Evolutionary conservation across 2,797 vertebrate species (phyloP), one percentile per base, ranked within the genome.

Genomic region (Acipenser transmontanus): DNA sequence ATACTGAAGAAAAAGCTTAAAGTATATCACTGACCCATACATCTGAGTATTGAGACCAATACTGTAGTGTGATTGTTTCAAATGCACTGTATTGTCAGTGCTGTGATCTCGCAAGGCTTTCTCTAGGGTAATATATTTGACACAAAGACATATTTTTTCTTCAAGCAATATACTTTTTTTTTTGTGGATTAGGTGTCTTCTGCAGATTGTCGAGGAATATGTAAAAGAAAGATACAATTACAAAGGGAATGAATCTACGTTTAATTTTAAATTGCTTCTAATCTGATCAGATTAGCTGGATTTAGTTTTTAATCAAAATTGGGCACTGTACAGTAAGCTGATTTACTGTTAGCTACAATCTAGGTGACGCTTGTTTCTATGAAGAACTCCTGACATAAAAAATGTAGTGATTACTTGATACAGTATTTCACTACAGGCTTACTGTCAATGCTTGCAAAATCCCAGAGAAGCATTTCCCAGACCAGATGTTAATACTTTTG

Each of bases 301-400:
- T 57, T 57, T 13, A n/a, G 12, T 7, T 12, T 13, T 57, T 57
- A 57, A 57, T 57, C 54, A 57, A 57, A 13, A 57, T n/a, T n/a
- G 54, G 54, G 50, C 8, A 13, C 54, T 57, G 7, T 57, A 57
- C 12, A 4, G 11, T 57, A 13, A 57, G 1, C 14, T 57, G 54
- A n/a, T n/a, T 57, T 7, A n/a, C 12, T 49, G 6, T 34, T 11
- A 12, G n/a, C 13, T 63, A 49, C 9, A 63, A 63, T 50, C 49
- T 63, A 50, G 7, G 11, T 9, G 51, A 17, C 56, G 14, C 20
- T 56, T 65, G 8, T 65, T 65, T 50, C 63, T 48, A n/a, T 54
- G 50, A 13, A 56, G 10, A 47, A 65, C 54, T 56, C 20, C 9
- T 12, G 52, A 54, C 50, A 65, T 65, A 12, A 54, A 65, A 65